A percentile compares a stretch with the other conserved stretches of the same genome.
Evolutionary conservation across 2,888 invertebrate species (phyloP).

Genomic region (Amphipyra berbera): DNA sequence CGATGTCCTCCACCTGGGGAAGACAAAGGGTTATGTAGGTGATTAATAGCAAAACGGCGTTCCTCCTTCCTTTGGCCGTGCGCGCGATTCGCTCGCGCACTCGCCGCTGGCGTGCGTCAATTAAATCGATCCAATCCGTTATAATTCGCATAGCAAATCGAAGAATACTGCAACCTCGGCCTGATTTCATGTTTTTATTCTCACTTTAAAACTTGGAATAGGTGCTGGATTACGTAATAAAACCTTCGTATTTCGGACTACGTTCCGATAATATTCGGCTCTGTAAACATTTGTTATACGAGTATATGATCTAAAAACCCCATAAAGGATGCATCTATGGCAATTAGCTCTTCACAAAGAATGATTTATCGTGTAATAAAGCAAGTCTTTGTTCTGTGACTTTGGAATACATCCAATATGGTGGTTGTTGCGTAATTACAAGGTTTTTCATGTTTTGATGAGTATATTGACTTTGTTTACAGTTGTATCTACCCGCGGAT

Average conservation of each 20-base stretch:
- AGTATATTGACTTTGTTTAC: conserved; percentile 59
- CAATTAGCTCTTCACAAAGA: conserved; percentile 65
- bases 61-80: too few relatives aligned
- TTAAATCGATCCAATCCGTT: conserved; percentile 49
- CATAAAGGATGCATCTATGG: conserved; percentile 30
- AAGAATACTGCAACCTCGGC: conserved; percentile 62
- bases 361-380: conserved; percentile 69
- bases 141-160: conserved; percentile 59
- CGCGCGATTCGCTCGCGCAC: too few relatives aligned
- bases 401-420: conserved; percentile 70
- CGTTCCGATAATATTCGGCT: conserved; percentile 10
- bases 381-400: conserved; percentile 61
- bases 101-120: conserved; percentile 32
- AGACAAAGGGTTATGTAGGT: too few relatives aligned
- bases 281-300: conserved; percentile 13
- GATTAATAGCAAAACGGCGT: too few relatives aligned
- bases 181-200: conserved; percentile 63
- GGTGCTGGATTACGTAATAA: conserved; percentile 39
- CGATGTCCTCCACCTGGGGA: too few relatives aligned
- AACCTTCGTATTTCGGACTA: conserved; percentile 31
- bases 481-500: conserved; percentile 27
- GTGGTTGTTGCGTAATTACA: conserved; percentile 60
- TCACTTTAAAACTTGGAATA: conserved; percentile 44
- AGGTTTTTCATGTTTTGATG: conserved; percentile 52
- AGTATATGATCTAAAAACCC: conserved; percentile 29